A percentile compares a stretch with the other conserved stretches of the same genome.
Evolutionary conservation across 1,140 invertebrate species (phyloP).

Genomic region (Panagrolaimus sp.): DNA sequence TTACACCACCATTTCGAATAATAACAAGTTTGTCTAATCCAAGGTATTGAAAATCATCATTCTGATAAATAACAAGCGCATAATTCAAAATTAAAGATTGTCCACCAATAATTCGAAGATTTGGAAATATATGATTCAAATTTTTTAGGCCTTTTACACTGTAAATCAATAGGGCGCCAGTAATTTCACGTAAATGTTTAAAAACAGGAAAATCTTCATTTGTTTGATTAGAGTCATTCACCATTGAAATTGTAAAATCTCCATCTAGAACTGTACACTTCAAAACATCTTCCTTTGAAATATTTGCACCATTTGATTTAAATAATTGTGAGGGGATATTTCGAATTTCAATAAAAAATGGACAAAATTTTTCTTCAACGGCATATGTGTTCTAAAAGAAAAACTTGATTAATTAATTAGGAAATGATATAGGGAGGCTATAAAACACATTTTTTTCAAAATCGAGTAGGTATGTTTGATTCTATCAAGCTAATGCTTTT

Average conservation of each 20-base stretch:
- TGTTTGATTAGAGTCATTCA: slow-evolving; percentile 3
- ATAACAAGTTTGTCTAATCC: slow-evolving; percentile 74
- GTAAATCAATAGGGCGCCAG: slow-evolving; percentile 52
- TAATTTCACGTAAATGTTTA: slow-evolving; percentile 50
- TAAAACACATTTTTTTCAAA: no score
- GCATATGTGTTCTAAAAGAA: no score
- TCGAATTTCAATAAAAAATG: background rate
- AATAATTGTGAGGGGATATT: background rate
- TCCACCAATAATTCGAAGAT: slow-evolving; percentile 84
- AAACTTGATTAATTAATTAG: no score
- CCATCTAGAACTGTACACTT: slow-evolving; percentile 54
- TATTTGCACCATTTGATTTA: background rate
- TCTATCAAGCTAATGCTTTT: no score
- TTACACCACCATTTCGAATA: slow-evolving; percentile 75
- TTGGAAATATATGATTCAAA: slow-evolving; percentile 79
- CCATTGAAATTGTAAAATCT: slow-evolving; percentile 51
- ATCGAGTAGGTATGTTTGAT: no score
- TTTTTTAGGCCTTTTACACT: slow-evolving; percentile 67
- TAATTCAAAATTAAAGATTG: slow-evolving; percentile 75
- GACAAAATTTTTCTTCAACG: no score
- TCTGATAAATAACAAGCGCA: slow-evolving; percentile 75
- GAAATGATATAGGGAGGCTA: no score
- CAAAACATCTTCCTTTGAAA: background rate
- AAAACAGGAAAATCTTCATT: slow-evolving; percentile 40
- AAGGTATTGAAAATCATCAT: slow-evolving; percentile 67